Evolutionary conservation across 2,113 vertebrate species (phyloP), one percentile per base, ranked within the genome.

Genomic region (Sinosuthora webbiana): DNA sequence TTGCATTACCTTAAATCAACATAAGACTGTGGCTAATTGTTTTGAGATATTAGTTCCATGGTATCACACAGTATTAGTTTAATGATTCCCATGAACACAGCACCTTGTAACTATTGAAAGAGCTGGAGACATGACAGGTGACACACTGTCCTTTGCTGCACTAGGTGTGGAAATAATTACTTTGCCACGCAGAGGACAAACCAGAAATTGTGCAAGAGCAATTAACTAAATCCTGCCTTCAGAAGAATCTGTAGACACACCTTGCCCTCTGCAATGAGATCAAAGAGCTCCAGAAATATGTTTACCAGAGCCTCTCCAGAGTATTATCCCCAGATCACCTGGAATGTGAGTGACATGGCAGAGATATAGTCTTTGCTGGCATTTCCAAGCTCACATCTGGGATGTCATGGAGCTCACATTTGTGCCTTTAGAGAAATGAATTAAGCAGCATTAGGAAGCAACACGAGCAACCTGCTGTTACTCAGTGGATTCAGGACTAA

Each of bases 221-320:
- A 90, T 97, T 96, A 95, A 60, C 50, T 93, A 79, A 79, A 59
- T 85, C 71, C 93, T 90, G 76, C 83, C 63, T 50, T 41, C 41
- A 85, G 57, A 96, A 89, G 62, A 80, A 92, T 90, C 71, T 88
- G 85, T 15, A 52, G 87, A 87, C 82, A 93, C 94, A 83, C 93
- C 91, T 97, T 95, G 65, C 47, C 20, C 85, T 95, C 93, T 87
- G 84, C 71, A 77, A 83, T 8, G 59, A 95, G 87, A 95, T 96
- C 95, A 97, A 95, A 93, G 85, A 69, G 50, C 62, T 80, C 42
- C 64, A 84, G 73, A 93, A 94, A 92, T 45, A 6, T 0, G 1
- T 81, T 95, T 93, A 81, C 55, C 68, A 85, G 74, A 73, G 87
- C 45, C 57, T 93, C 83, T 93, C 22, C 13, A 53, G 74, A 91